A percentile compares a stretch with the other conserved stretches of the same genome.
phyloP scores from a whole-genome alignment of 35 echinoderm and acorn worm genomes.

The Anneissia japonica region DNA sequence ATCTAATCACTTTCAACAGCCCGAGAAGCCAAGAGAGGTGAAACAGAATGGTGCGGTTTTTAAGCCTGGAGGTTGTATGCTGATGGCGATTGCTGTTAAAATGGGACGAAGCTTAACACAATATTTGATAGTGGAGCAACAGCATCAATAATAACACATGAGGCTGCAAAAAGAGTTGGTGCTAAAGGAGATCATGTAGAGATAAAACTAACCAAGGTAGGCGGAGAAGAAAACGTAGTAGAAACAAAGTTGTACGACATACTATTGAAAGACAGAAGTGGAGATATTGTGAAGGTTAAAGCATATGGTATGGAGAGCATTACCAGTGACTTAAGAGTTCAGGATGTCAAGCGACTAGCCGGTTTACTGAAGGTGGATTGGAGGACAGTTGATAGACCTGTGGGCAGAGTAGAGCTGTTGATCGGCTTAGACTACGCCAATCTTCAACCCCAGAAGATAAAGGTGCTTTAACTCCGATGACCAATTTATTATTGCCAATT shows the following conservation, averaged over 20 bases:
- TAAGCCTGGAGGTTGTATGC: neutral
- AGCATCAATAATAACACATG: neutral
- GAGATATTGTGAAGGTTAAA: neutral
- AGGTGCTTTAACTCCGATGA: neutral
- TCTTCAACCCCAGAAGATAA: neutral
- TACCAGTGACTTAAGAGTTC: neutral
- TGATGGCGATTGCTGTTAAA: neutral
- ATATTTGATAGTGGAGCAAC: slow-evolving; percentile 8
- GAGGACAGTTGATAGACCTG: neutral
- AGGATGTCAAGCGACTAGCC: neutral
- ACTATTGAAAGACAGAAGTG: neutral
- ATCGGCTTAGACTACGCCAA: slow-evolving; percentile 4
- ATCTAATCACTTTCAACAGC: neutral
- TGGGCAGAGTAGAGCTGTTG: neutral
- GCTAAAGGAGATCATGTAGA: neutral
- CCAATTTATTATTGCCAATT: too few relatives aligned
- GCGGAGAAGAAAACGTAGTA: neutral
- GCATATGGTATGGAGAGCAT: slow-evolving; percentile 7
- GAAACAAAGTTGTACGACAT: slow-evolving; percentile 5
- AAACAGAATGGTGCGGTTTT: neutral
- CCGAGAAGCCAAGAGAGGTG: neutral
- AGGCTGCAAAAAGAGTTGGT: neutral
- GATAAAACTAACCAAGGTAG: slow-evolving; percentile 3
- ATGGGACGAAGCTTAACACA: neutral
- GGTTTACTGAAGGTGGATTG: neutral